Conservation (phyloP, 2,113 vertebrate genomes). For the Cardinalis cardinalis region DNA sequence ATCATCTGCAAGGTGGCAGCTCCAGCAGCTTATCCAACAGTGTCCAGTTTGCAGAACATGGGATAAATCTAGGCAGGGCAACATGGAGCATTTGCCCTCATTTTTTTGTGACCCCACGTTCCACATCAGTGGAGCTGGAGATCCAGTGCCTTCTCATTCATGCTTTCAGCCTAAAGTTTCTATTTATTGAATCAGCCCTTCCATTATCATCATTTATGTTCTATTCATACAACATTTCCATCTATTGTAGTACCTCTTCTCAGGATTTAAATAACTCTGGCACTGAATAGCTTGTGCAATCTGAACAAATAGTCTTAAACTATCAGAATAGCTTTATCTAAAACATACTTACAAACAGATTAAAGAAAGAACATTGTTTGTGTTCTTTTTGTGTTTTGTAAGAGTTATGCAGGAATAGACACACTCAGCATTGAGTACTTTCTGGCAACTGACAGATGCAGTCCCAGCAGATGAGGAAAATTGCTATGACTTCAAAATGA, state of each 20-base stretch:
- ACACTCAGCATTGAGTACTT: neutral
- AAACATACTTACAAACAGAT: neutral
- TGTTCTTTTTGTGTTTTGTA: conserved; percentile 7
- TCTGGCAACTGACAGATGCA: neutral
- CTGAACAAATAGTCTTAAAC: neutral
- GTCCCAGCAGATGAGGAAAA: neutral
- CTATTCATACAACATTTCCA: conserved; percentile 19
- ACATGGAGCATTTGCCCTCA: neutral
- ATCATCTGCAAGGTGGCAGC: neutral
- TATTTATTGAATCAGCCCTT: conserved; percentile 24
- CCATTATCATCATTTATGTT: conserved; percentile 4
- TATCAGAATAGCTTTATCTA: conserved; percentile 15
- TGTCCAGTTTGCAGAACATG: neutral
- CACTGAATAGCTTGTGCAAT: neutral
- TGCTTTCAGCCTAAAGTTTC: neutral
- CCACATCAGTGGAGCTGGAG: neutral
- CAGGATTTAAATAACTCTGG: conserved; percentile 29
- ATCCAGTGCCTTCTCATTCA: neutral
- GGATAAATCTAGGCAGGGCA: neutral
- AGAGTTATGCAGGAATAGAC: neutral
- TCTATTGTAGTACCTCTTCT: conserved; percentile 22
- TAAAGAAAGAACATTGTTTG: neutral
- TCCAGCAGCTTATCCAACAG: neutral
- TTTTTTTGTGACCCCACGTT: neutral
- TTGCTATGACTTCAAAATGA: conserved; percentile 20